phyloP scores from a whole-genome alignment of 2,113 vertebrate species.

The Oostethus manadensis region DNA sequence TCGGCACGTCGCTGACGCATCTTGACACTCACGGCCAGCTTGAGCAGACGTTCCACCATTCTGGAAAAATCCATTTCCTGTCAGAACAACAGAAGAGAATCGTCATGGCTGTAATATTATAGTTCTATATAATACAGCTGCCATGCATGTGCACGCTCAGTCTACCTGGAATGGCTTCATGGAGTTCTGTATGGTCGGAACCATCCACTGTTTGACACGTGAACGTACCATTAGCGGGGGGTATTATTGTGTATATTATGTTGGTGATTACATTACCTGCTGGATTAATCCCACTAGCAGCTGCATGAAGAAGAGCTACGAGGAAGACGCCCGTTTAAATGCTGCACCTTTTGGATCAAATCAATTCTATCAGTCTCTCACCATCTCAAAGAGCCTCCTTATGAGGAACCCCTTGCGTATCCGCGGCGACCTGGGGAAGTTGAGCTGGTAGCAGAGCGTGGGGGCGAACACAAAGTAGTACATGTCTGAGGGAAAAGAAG shows the following conservation, averaged over 20 bases:
- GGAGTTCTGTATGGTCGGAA: conserved; percentile 88
- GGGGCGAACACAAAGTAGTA: conserved; percentile 87
- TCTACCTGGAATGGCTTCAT: conserved; percentile 90
- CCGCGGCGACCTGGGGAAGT: conserved; percentile 84
- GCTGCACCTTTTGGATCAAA: not conserved
- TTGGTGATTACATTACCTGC: conserved; percentile 69
- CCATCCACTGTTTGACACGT: conserved; percentile 81
- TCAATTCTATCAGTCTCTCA: conserved; percentile 57
- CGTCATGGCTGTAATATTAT: not conserved
- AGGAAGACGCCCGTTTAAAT: conserved; percentile 7
- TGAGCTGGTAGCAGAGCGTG: conserved; percentile 88
- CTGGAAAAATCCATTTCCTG: conserved; percentile 91
- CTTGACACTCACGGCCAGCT: conserved; percentile 81
- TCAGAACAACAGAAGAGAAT: conserved; percentile 12
- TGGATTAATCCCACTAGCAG: conserved; percentile 86
- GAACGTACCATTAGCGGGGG: not conserved
- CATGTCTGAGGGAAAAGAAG: conserved; percentile 68
- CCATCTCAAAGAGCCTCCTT: conserved; percentile 86
- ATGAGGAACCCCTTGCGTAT: conserved; percentile 85
- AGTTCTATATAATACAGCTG: too few species aligned
- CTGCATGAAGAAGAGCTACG: conserved; percentile 85
- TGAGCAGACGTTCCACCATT: conserved; percentile 85
- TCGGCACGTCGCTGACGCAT: not conserved
- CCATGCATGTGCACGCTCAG: not conserved
- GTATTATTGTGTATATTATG: not conserved